A percentile compares a stretch with the other conserved stretches of the same genome.
These are phyloP conservation scores for Myiozetetes cayanensis DNA, from an alignment of 2,113 vertebrate genomes.

Conservation along the genomic window DNA sequence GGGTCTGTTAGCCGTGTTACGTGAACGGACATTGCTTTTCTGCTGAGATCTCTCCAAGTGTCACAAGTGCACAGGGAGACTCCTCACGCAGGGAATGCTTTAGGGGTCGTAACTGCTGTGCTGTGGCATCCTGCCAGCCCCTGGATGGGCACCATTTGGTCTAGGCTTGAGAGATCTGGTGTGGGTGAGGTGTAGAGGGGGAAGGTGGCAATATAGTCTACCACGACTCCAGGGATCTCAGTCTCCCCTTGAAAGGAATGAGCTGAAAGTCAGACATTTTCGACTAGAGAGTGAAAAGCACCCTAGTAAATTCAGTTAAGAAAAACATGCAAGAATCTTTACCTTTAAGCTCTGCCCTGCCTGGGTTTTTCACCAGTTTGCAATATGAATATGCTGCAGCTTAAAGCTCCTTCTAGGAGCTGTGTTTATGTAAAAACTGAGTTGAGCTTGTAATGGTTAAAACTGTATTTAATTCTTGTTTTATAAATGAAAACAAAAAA, in stretches of 20 bases:
- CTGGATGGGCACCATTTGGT: neutral
- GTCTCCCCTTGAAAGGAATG: neutral
- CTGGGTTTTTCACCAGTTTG: slow-evolving; percentile 37
- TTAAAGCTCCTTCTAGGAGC: slow-evolving; percentile 59
- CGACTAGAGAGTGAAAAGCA: neutral
- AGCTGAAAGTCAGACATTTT: neutral
- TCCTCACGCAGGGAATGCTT: neutral
- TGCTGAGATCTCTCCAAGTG: neutral
- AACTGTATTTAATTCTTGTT: slow-evolving; percentile 82
- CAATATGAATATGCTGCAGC: slow-evolving; percentile 69
- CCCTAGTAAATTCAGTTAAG: neutral
- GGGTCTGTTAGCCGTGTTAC: neutral
- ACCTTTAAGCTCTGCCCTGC: slow-evolving; percentile 30
- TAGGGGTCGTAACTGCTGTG: neutral
- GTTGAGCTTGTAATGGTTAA: slow-evolving; percentile 75
- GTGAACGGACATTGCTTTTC: neutral
- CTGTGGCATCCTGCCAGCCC: neutral
- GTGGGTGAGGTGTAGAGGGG: neutral
- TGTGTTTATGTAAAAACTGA: slow-evolving; percentile 69
- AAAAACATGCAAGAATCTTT: slow-evolving; percentile 18
- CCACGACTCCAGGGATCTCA: neutral
- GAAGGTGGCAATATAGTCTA: neutral
- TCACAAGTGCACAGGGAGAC: neutral
- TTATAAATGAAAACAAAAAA: slow-evolving; percentile 76
- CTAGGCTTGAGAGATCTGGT: neutral